These are phyloP conservation scores for Podiceps cristatus DNA, from an alignment of 2,113 vertebrate species.

Conservation along the genomic window DNA sequence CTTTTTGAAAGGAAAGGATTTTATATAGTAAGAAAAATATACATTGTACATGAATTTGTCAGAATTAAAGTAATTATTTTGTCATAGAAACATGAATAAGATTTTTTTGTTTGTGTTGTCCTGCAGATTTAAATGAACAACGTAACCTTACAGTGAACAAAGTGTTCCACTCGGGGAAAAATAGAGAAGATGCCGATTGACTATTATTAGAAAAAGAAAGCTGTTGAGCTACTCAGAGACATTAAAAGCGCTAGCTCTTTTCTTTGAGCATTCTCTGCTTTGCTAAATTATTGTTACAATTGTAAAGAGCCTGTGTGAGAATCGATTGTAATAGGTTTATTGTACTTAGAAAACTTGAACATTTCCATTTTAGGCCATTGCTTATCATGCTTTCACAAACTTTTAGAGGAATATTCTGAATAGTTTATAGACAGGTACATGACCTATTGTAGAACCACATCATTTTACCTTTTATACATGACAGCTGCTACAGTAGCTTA, in stretches of 20 bases:
- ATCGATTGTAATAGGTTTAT: background rate
- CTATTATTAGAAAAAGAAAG: background rate
- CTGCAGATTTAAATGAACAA: background rate
- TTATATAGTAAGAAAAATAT: background rate
- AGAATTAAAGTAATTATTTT: background rate
- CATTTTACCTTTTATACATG: background rate
- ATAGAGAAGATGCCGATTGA: background rate
- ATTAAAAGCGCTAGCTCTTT: background rate
- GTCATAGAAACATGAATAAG: background rate
- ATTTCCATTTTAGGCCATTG: background rate
- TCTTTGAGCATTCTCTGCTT: background rate
- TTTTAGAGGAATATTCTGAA: background rate
- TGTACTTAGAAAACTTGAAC: background rate
- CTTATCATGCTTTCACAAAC: background rate
- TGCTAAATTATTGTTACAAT: background rate
- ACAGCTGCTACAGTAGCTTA: background rate
- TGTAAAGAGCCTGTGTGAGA: background rate
- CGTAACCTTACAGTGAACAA: rapidly evolving
- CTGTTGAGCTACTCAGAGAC: background rate
- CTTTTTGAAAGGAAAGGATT: background rate
- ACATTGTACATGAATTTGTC: background rate
- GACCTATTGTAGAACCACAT: background rate
- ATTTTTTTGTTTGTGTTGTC: background rate
- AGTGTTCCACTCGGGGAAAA: background rate
- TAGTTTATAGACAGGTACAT: background rate